phyloP scores from a whole-genome alignment of 2,797 vertebrate genomes.

The Sorex maritimensis region DNA sequence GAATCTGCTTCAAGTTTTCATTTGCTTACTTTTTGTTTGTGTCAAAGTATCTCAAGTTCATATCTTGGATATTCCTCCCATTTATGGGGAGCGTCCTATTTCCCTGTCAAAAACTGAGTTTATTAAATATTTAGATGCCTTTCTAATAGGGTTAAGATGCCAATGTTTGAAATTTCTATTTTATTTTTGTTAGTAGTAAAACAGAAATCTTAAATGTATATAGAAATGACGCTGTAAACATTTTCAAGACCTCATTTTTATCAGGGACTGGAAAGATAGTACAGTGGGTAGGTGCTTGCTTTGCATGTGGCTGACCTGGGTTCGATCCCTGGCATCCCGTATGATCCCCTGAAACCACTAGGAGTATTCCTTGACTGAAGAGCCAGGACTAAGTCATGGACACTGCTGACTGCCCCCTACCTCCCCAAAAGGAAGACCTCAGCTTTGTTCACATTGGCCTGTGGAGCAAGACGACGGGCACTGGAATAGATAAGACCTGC shows the following conservation, averaged over 20 bases:
- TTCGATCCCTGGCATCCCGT: too few relatives aligned
- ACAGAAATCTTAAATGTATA: slow-evolving; percentile 37
- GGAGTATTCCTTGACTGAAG: too few relatives aligned
- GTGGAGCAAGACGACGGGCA: too few relatives aligned
- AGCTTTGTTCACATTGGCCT: neutral
- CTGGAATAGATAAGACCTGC: too few relatives aligned
- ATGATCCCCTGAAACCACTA: too few relatives aligned
- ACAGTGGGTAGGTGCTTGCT: too few relatives aligned
- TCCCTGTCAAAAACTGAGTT: neutral
- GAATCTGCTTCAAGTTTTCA: neutral
- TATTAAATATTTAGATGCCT: slow-evolving; percentile 57
- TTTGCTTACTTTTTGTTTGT: neutral
- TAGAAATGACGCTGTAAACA: slow-evolving; percentile 10
- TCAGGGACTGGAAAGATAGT: too few relatives aligned
- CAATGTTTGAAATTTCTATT: slow-evolving; percentile 41
- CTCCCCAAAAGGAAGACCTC: neutral
- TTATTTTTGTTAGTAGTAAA: slow-evolving; percentile 51
- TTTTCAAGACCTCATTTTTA: neutral
- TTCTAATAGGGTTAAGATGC: neutral
- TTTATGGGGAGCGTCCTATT: neutral
- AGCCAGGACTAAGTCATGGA: too few relatives aligned
- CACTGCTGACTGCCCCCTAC: too few relatives aligned
- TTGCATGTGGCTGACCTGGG: too few relatives aligned
- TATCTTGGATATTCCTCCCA: neutral
- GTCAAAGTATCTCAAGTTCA: neutral